phyloP scores from a whole-genome alignment of 2,113 vertebrate genomes.

The Muntiacus reevesi region DNA sequence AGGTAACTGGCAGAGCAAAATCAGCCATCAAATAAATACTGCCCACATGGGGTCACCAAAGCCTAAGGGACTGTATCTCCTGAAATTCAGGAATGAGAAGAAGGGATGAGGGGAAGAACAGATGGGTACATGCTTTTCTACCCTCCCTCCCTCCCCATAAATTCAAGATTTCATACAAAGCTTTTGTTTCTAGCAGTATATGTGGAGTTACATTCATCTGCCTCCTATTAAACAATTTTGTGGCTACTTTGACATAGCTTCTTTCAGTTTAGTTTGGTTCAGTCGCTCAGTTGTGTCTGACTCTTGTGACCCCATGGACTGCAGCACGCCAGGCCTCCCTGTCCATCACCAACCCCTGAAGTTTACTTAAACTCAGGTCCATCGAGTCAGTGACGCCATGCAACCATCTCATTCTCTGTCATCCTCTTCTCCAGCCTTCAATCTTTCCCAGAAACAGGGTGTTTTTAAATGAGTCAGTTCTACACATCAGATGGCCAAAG shows the following conservation, averaged over 20 bases:
- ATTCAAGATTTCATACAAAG: slow-evolving; percentile 69
- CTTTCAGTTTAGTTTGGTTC: background rate
- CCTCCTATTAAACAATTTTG: slow-evolving; percentile 77
- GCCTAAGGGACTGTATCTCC: background rate
- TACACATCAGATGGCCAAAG: background rate
- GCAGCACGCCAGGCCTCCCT: background rate
- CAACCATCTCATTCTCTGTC: background rate
- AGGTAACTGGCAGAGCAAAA: slow-evolving; percentile 49
- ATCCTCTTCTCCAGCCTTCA: background rate
- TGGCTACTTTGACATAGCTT: slow-evolving; percentile 70
- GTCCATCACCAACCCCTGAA: background rate
- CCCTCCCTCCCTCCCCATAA: background rate
- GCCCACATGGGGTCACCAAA: slow-evolving; percentile 29
- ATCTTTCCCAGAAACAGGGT: background rate
- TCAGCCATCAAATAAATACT: slow-evolving; percentile 39
- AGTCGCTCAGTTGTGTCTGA: accelerated
- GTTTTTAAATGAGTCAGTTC: background rate
- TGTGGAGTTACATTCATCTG: slow-evolving; percentile 84
- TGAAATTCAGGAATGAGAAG: background rate
- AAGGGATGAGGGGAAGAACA: background rate
- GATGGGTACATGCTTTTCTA: background rate
- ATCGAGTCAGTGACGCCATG: background rate
- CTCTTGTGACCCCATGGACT: background rate
- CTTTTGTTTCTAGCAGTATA: slow-evolving; percentile 89
- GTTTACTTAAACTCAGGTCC: background rate